Percentiles rank a stretch among this genome's conserved stretches.
phyloP scores from a whole-genome alignment of 1,140 invertebrate genomes.

The Bombus soroeensis region DNA sequence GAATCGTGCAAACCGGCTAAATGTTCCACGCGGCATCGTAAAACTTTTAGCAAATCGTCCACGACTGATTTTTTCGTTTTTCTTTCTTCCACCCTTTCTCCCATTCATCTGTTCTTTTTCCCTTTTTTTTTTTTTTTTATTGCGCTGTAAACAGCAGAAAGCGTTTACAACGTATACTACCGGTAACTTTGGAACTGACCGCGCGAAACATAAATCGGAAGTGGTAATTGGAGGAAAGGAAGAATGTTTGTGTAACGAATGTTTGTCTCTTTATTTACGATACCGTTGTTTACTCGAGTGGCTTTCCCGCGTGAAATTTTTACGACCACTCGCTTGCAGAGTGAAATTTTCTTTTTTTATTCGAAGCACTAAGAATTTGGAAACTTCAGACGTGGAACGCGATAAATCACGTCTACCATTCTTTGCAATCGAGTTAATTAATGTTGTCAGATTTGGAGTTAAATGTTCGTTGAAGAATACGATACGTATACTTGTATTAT shows the following conservation, averaged over 20 bases:
- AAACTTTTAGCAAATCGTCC: slow-evolving; percentile 31
- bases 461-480: no score
- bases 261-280: neutral
- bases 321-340: neutral
- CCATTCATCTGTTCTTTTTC: neutral
- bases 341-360: neutral
- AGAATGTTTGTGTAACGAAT: neutral
- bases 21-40: slow-evolving; percentile 3
- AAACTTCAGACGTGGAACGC: no score
- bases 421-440: no score
- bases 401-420: no score
- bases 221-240: slow-evolving; percentile 1
- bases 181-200: neutral
- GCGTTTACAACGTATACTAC: neutral
- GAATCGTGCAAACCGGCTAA: slow-evolving; percentile 5
- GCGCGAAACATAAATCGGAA: slow-evolving; percentile 2
- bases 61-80: no score
- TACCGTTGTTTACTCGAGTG: neutral
- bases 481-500: no score
- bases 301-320: neutral
- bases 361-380: neutral
- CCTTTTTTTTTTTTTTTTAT: no score
- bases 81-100: neutral
- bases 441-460: no score
- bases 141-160: neutral